Evolutionary conservation across 2,888 invertebrate genomes (phyloP), one percentile per base, ranked within the genome.

Genomic region (Ormia ochracea): DNA sequence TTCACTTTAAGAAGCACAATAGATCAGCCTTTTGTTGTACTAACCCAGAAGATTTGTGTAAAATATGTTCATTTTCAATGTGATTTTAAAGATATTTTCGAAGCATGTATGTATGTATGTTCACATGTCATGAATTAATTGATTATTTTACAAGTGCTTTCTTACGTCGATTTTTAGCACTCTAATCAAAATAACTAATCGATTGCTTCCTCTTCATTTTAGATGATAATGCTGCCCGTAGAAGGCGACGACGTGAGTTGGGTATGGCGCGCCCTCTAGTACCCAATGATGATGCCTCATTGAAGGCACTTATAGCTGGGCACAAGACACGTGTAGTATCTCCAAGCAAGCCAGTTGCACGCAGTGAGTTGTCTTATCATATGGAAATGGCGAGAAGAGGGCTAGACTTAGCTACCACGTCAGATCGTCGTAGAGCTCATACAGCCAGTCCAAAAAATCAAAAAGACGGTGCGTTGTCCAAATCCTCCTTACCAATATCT

Each of bases 141-240:
- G 12, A 19, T 43, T n/a, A 19, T 7, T 48, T 48, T 19, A 12
- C 3, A n/a, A 28, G 1, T 28, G 3, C 9, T 56, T 56, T 10
- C 38, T 10, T 31, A 43, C 19, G 26, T 31, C 10, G 23, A 85
- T 86, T 2, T 28, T 86, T 2, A 86, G 86, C 12, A 33, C 5
- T 17, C 19, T 2, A 59, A 14, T 6, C 10, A 14, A 23, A 17
- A 19, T 61, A 17, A 48, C 31, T 33, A 31, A 45, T 17, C 12
- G 2, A 6, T 17, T n/a, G 17, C 17, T 33, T 14, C 26, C 10
- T 33, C 85, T 86, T 28, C 14, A 23, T 63, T 87, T 2, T 86
- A 87, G 92, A 90, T 89, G 91, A 90, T 56, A 86, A 88, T 28
- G 86, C 87, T 2, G 82, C 83, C 21, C 86, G 89, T 48, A 85